These are phyloP conservation scores for Drosophila orena DNA, from an alignment of 1,140 invertebrate species.

Conservation along the genomic window DNA sequence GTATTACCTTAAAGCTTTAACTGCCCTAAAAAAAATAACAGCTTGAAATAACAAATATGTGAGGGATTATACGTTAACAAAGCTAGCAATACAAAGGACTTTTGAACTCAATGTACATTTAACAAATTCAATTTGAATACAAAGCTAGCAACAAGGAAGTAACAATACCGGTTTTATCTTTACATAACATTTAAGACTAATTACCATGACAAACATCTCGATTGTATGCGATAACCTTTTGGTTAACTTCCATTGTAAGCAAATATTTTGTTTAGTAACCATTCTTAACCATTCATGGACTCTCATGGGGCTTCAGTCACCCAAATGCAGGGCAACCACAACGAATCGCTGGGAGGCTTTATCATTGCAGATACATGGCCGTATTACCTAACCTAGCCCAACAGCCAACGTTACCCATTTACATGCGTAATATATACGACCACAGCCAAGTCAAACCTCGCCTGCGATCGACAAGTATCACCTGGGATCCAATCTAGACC, in stretches of 20 bases:
- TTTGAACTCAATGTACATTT: neutral
- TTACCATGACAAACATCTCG: neutral
- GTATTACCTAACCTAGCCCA: slow-evolving; percentile 47
- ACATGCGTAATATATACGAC: slow-evolving; percentile 38
- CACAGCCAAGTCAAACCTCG: slow-evolving; percentile 26
- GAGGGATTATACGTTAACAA: neutral
- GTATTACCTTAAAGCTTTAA: neutral
- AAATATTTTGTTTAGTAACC: neutral
- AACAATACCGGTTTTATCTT: neutral
- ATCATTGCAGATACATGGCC: slow-evolving; percentile 27
- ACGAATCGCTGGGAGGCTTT: slow-evolving; percentile 17
- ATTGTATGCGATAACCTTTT: neutral
- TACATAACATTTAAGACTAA: neutral
- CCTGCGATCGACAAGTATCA: slow-evolving; percentile 19
- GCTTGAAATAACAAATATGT: neutral
- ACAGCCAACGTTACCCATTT: slow-evolving; percentile 44
- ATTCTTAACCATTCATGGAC: neutral
- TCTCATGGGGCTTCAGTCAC: slow-evolving; percentile 10
- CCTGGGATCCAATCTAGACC: slow-evolving; percentile 19
- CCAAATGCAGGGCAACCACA: slow-evolving; percentile 4
- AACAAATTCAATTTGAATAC: neutral
- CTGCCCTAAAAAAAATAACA: neutral
- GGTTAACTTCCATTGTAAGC: neutral
- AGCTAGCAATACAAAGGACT: neutral
- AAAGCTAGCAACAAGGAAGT: neutral